phyloP scores from a whole-genome alignment of 2,797 vertebrate genomes.

The Euthynnus affinis region DNA sequence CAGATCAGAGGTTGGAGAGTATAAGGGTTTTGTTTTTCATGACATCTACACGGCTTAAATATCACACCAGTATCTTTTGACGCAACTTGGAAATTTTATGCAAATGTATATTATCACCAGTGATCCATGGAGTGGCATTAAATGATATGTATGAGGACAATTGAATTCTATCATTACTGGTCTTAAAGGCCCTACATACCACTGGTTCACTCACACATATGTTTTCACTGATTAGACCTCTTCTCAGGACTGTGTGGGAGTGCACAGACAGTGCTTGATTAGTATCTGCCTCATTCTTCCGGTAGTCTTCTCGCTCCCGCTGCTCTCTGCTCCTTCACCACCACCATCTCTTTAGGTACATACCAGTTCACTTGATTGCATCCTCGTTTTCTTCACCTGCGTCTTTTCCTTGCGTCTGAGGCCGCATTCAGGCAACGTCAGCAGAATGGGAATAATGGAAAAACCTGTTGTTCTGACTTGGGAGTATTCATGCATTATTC shows the following conservation, averaged over 20 bases:
- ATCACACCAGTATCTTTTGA: neutral
- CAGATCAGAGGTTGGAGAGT: conserved; percentile 11
- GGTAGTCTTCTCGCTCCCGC: conserved; percentile 15
- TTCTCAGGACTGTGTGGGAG: conserved; percentile 35
- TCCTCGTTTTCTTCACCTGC: neutral
- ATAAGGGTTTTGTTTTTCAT: neutral
- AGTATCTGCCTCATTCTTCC: neutral
- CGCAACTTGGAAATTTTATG: neutral
- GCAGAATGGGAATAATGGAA: too few species aligned
- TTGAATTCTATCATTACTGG: neutral
- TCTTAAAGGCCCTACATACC: conserved; percentile 2
- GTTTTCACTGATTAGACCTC: conserved; percentile 34
- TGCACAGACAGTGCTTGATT: conserved; percentile 16
- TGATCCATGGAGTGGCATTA: neutral
- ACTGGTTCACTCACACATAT: conserved; percentile 34
- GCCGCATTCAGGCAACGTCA: neutral
- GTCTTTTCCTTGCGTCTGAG: neutral
- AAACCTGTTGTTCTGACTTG: too few species aligned
- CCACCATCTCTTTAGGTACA: conserved; percentile 10
- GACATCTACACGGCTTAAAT: neutral
- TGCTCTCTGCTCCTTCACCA: neutral
- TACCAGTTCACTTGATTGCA: neutral
- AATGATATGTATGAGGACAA: neutral
- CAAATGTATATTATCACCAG: neutral
- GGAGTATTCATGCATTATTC: too few species aligned